Evolutionary conservation across 1,140 invertebrate species (phyloP), one percentile per base, ranked within the genome.

Genomic region (Drosophila serrata): DNA sequence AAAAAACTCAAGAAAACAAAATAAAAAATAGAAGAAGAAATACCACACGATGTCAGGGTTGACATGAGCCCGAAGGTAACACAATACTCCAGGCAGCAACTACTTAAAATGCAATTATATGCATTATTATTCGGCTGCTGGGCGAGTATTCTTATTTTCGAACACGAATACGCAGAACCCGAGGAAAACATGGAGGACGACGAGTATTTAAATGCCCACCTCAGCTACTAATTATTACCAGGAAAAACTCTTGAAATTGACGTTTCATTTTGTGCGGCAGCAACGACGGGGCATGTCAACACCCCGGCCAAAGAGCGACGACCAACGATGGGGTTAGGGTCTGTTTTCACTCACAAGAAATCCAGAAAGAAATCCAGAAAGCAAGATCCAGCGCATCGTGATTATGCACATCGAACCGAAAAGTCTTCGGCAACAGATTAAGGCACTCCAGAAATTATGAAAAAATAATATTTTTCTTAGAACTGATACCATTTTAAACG

Each of bases 141-240:
- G 46, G 48, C 72, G 67, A 45, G 42, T 53, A 22, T 37, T 55
- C 51, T 55, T 85, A 79, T 81, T 79, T 90, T 69, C 86, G 62
- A 63, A 81, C 85, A 81, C 77, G 81, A 91, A 88, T 91, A 91
- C 82, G 80, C 67, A 64, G 88, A 91, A 42, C 46, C 17, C n/a
- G 43, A n/a, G 61, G 42, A 24, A 51, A 74, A 76, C 69, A 88
- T 76, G 80, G 73, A 80, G 64, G 65, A 77, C 79, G 68, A 79
- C 58, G 64, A 90, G 90, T 91, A 91, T 87, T 91, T 91, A 91
- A 91, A 91, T 91, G 80, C 90, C 90, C 90, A 91, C 90, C 90
- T 91, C 90, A 90, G 90, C 85, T 91, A 91, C 90, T 91, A 91
- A 91, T 91, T 91, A 91, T 91, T 91, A 91, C 90, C 90, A 91